Conservation (phyloP, 2,888 invertebrate genomes). For the Notodonta dromedarius region DNA sequence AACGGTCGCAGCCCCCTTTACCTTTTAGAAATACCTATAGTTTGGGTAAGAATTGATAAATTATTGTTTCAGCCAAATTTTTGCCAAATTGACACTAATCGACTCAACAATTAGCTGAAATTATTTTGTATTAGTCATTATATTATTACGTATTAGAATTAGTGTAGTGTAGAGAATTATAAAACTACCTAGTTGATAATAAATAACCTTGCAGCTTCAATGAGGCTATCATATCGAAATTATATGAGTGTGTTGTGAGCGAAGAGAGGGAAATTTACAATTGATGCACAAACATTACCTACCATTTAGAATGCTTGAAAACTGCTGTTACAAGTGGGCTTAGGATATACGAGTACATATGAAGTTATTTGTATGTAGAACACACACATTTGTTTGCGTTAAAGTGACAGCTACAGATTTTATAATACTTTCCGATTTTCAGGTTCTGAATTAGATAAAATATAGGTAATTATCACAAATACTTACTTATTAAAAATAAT, state of each 20-base stretch:
- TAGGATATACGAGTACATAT: too few relatives aligned
- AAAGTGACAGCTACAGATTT: background rate
- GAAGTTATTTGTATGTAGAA: too few relatives aligned
- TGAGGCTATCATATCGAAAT: slow-evolving; percentile 60
- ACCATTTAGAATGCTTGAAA: background rate
- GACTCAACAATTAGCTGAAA: slow-evolving; percentile 60
- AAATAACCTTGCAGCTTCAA: slow-evolving; percentile 49
- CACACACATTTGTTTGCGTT: too few relatives aligned
- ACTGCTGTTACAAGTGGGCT: background rate
- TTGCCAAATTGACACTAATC: slow-evolving; percentile 72
- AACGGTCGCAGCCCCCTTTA: too few relatives aligned
- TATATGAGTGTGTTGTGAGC: slow-evolving; percentile 21
- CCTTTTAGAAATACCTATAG: too few relatives aligned
- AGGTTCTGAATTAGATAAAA: too few relatives aligned
- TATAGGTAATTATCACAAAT: too few relatives aligned
- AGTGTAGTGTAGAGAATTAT: slow-evolving; percentile 40
- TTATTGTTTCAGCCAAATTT: slow-evolving; percentile 76
- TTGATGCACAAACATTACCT: slow-evolving; percentile 9
- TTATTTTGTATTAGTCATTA: slow-evolving; percentile 57
- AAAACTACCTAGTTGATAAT: slow-evolving; percentile 59
- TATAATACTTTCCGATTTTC: too few relatives aligned
- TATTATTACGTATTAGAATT: slow-evolving; percentile 47
- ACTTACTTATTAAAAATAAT: too few relatives aligned
- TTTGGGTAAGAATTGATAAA: slow-evolving; percentile 37
- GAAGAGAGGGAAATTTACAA: slow-evolving; percentile 7